Base-by-base conservation (phyloP, 1,140 invertebrate species). In the Drosophila watanabei region DNA sequence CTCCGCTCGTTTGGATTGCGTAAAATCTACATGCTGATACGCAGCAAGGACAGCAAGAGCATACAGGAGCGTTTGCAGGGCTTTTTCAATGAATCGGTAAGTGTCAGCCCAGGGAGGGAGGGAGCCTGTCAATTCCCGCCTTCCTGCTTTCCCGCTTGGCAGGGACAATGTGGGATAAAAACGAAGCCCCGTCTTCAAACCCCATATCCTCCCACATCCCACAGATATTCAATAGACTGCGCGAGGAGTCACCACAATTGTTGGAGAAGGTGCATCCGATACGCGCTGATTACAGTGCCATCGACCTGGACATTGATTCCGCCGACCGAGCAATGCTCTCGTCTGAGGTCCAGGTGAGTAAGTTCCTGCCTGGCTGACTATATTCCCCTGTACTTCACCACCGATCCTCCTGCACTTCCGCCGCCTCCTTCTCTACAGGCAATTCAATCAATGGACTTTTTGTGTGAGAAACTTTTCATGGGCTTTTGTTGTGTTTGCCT, bases 221-320 rank as follows among this genome's bases (percentile, higher is more conserved):
- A 80, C 92, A 97, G 97, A 94, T 97, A 10, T 97, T 97, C 89
- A 95, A 97, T 64, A 94, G 92, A 61, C 85, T 97, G 5, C 95
- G 95, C 73, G 94, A 94, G 24, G 93, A 94, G 37, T 93, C 94
- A 16, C 94, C 95, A 0, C 94, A 95, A 57, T 83, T 95, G 52
- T 95, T 97, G 64, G 93, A 95, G 24, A 98, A 98, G 91, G 92
- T 99, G 6, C 94, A 95, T 45, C 94, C 97, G 1, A 94, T 99
- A 13, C 94, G 94, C 28, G 98, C 98, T 18, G 98, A 99, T 93
- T 96, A 99, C 9, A 95, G 96, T 52, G 93, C 96, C 68, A 95
- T 97, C 13, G 95, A 96, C 72, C 94, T 99, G 37, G 98, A 96
- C 6, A 92, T 97, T 9, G 95, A 93, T 94, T 20, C 88, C 62